Base-by-base conservation (phyloP, 2,113 vertebrate genomes). In the Spheniscus mendiculus region DNA sequence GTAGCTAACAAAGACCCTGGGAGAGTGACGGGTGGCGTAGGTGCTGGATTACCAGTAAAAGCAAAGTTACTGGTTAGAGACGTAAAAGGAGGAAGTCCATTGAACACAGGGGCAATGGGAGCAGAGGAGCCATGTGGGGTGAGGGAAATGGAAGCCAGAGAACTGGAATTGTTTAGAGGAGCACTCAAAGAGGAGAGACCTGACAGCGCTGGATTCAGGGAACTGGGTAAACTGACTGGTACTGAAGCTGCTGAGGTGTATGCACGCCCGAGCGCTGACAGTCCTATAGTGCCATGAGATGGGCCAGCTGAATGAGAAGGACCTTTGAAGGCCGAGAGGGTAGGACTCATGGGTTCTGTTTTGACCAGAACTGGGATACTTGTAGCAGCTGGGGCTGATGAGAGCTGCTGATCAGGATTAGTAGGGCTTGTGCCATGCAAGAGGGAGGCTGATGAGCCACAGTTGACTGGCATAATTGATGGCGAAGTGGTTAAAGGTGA, bases 251-350 rank as follows among this genome's bases (percentile, higher is more conserved):
- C 80, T 3, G 99, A 97, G 83, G 99, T 98, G 23, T 99, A 98
- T 0, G 98, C 97, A n/a, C 99, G 98, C 22, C 98, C 98, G 2
- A 99, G 96, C 0, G 98, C 97, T 2, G 98, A 97, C 80, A 99
- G 97, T 40, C 99, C 98, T 63, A 99, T 88, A 23, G 98, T 96
- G 97, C 98, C 98, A 16, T 98, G 98, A 52, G 98, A 98, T 11
- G 99, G 99, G 10, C 98, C 99, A 26, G 97, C 93, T 1, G 99
- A 98, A 63, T 99, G 99, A 40, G 99, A 98, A 8, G 99, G 98
- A 71, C 99, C 99, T 96, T 99, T 99, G 97, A 99, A 99, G 76
- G 99, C 99, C 0, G 99, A 99, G 36, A 98, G 99, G 11, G 99
- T 98, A 2, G 99, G 99, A 91, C 99, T 99, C 9, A 98, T 95